Percentiles rank a stretch among this genome's conserved stretches.
phyloP scores from a whole-genome alignment of 1,140 invertebrate genomes.

The Ostrea denselamellosa region DNA sequence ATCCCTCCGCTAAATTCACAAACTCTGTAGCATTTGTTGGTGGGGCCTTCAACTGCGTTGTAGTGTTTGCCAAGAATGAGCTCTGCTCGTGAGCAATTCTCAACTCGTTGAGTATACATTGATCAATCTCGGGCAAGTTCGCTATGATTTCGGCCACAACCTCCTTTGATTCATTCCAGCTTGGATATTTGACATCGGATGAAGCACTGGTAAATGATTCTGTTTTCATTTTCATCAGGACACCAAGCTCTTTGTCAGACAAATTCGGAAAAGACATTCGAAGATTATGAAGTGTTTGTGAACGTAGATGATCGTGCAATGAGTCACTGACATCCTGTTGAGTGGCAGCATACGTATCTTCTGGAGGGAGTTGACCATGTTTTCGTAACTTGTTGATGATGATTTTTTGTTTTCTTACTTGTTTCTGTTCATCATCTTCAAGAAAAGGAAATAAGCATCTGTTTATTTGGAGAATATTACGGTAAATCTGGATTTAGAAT shows the following conservation, averaged over 20 bases:
- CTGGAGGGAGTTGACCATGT: conserved; percentile 66
- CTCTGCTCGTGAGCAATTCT: conserved; percentile 67
- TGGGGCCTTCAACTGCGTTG: conserved; percentile 58
- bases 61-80: conserved; percentile 64
- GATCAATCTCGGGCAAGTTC: conserved; percentile 56
- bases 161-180: conserved; percentile 63
- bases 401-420: conserved; percentile 92
- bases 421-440: conserved; percentile 87
- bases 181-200: conserved; percentile 43
- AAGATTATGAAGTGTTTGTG: conserved; percentile 50
- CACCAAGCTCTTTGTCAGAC: conserved; percentile 52
- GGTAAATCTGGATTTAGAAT: too few species aligned
- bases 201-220: conserved; percentile 36
- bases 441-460: conserved; percentile 43
- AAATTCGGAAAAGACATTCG: conserved; percentile 51
- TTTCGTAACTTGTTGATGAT: conserved; percentile 88
- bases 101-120: conserved; percentile 62
- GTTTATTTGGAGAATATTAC: too few species aligned
- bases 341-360: conserved; percentile 65
- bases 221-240: conserved; percentile 50
- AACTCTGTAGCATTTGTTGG: conserved; percentile 71
- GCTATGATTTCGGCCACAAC: conserved; percentile 51
- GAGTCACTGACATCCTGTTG: conserved; percentile 46
- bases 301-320: conserved; percentile 36
- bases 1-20: conserved; percentile 74